Evolutionary conservation across 2,113 vertebrate genomes (phyloP).

Genomic region (Zapornia atra): DNA sequence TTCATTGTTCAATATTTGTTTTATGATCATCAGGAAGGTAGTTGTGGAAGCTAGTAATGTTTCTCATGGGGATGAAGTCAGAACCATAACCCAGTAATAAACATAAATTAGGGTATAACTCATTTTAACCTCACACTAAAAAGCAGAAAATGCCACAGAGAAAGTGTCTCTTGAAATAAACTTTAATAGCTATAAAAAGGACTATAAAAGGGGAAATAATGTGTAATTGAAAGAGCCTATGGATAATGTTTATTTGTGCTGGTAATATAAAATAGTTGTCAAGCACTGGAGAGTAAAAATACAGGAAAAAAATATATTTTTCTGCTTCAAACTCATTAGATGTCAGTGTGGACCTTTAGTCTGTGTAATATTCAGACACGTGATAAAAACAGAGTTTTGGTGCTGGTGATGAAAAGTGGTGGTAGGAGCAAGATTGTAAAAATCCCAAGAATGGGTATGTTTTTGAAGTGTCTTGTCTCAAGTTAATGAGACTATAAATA

Average conservation of each 20-base stretch:
- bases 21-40: conserved; percentile 64
- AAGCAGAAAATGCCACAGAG: conserved; percentile 3
- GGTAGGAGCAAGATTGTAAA: background rate
- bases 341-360: background rate
- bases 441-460: background rate
- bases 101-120: conserved; percentile 67
- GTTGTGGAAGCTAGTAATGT: conserved; percentile 43
- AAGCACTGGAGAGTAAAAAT: background rate
- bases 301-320: background rate
- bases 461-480: background rate
- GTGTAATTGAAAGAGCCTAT: conserved; percentile 23
- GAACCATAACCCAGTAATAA: conserved; percentile 57
- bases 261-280: background rate
- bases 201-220: conserved; percentile 64
- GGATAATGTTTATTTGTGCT: conserved; percentile 44
- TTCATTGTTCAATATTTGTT: conserved; percentile 74
- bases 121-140: conserved; percentile 69
- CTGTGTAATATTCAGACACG: background rate
- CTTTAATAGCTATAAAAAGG: conserved; percentile 65
- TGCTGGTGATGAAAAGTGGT: background rate
- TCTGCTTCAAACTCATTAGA: background rate
- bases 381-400: background rate
- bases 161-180: conserved; percentile 73
- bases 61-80: conserved; percentile 67
- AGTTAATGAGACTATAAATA: background rate